A percentile compares a stretch with the other conserved stretches of the same genome.
phyloP scores from a whole-genome alignment of 2,113 vertebrate species.

The Erpornis zantholeuca region DNA sequence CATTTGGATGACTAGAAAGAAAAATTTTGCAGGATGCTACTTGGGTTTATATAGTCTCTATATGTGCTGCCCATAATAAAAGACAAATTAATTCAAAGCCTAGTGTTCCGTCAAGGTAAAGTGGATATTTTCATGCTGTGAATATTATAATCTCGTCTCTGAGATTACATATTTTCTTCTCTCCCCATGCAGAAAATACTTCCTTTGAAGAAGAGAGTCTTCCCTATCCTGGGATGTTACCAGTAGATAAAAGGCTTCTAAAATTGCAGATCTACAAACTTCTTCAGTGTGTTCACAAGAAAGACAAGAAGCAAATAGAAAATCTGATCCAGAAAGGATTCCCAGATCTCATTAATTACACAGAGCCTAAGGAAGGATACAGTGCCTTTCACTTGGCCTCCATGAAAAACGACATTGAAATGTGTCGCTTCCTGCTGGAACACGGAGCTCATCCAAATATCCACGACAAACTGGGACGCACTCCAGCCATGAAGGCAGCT shows the following conservation, averaged over 20 bases:
- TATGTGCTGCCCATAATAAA: not conserved
- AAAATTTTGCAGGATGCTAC: not conserved
- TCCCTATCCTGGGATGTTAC: slow-evolving; percentile 52
- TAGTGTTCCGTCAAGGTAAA: not conserved
- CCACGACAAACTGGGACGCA: slow-evolving; percentile 81
- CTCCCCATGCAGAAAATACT: not conserved
- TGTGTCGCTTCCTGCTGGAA: slow-evolving; percentile 83
- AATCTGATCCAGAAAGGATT: slow-evolving; percentile 80
- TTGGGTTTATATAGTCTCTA: not conserved
- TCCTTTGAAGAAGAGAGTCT: not conserved
- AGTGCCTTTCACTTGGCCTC: slow-evolving; percentile 85
- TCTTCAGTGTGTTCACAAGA: slow-evolving; percentile 81
- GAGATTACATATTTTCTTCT: not conserved
- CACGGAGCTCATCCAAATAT: slow-evolving; percentile 81
- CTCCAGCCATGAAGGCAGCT: slow-evolving; percentile 86
- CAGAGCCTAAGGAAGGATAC: slow-evolving; percentile 79
- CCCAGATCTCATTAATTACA: slow-evolving; percentile 84
- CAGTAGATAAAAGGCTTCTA: slow-evolving; percentile 76
- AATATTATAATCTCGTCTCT: not conserved
- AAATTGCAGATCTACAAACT: slow-evolving; percentile 88
- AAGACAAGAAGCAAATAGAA: slow-evolving; percentile 80
- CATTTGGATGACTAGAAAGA: not conserved
- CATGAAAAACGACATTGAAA: slow-evolving; percentile 78
- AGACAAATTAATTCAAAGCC: not conserved
- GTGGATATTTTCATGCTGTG: not conserved